Conservation (phyloP, 2,113 vertebrate genomes). For the Caretta caretta region DNA sequence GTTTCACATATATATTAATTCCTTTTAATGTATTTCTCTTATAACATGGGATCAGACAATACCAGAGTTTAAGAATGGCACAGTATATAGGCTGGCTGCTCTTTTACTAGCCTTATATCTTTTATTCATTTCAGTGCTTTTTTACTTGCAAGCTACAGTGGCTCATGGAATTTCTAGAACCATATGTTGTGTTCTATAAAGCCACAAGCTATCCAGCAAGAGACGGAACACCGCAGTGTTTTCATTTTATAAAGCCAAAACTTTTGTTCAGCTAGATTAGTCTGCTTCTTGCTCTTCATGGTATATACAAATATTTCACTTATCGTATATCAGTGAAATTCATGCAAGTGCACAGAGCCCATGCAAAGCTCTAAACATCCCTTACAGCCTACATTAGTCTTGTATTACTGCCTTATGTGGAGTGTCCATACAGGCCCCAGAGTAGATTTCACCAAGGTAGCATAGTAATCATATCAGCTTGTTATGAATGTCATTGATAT, state of each 20-base stretch:
- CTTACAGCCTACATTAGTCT: background rate
- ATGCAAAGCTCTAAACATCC: background rate
- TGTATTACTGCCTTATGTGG: background rate
- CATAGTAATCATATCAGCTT: background rate
- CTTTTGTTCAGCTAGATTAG: background rate
- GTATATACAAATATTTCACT: background rate
- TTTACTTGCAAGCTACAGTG: background rate
- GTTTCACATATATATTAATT: background rate
- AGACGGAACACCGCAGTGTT: background rate
- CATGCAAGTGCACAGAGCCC: background rate
- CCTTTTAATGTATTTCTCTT: background rate
- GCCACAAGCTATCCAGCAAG: background rate
- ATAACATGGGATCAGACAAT: background rate
- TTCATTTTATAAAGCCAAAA: background rate
- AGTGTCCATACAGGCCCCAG: background rate
- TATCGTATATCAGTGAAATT: background rate
- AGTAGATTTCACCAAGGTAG: background rate
- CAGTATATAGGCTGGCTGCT: background rate
- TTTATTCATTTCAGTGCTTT: slow-evolving; percentile 12
- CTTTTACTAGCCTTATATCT: background rate
- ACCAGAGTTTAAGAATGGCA: background rate
- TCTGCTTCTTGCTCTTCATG: background rate
- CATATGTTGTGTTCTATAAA: background rate
- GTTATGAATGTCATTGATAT: background rate
- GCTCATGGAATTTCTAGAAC: background rate